These are phyloP conservation scores for Caenorhabditis latens DNA, from an alignment of 1,140 invertebrate species.

Conservation along the genomic window DNA sequence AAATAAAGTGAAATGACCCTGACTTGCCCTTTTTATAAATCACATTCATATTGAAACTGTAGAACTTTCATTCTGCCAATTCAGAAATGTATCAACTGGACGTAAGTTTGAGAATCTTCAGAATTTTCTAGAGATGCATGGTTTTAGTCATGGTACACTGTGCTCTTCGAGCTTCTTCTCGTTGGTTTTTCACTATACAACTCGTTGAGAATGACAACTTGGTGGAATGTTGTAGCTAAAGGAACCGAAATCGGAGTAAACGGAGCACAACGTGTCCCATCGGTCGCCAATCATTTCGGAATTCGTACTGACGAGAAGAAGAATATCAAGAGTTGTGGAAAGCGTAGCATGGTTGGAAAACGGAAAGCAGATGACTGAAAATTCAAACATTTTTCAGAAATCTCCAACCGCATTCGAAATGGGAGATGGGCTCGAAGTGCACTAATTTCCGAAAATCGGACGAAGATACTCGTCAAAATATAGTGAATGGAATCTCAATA, in stretches of 20 bases:
- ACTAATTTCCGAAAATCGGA: not conserved
- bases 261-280: not conserved
- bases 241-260: slow-evolving; percentile 25
- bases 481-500: not conserved
- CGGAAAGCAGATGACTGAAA: not conserved
- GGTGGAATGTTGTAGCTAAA: slow-evolving; percentile 19
- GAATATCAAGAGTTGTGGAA: not conserved
- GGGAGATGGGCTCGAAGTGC: slow-evolving; percentile 18
- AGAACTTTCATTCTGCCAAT: not conserved
- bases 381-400: slow-evolving; percentile 9
- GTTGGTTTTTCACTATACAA: slow-evolving; percentile 42
- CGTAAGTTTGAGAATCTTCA: not conserved
- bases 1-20: not conserved
- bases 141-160: slow-evolving; percentile 41
- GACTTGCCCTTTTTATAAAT: not conserved
- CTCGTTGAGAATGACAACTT: slow-evolving; percentile 39
- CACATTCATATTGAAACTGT: too few species aligned
- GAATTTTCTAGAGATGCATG: not conserved
- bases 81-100: slow-evolving; percentile 43
- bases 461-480: not conserved
- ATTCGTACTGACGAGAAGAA: slow-evolving; percentile 3
- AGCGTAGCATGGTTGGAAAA: not conserved
- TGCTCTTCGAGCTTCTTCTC: slow-evolving; percentile 47
- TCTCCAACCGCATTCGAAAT: slow-evolving; percentile 8
- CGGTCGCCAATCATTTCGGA: slow-evolving; percentile 39